Evolutionary conservation across 2,888 invertebrate species (phyloP), one percentile per base, ranked within the genome.

Genomic region (Oligia latruncula): DNA sequence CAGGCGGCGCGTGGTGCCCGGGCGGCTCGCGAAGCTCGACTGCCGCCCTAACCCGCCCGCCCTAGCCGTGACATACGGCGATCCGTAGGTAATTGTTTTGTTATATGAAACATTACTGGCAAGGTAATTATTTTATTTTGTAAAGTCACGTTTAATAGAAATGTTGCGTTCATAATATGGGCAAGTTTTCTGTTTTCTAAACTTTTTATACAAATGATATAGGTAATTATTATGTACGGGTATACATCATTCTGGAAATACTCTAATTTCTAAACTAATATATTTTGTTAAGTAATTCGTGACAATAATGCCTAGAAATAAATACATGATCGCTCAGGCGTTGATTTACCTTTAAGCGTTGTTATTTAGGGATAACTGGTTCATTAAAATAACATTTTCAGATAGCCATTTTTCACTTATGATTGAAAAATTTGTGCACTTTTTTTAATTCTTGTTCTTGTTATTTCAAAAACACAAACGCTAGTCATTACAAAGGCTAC

Each of bases 1-100:
- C 29, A 13, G 49, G 78, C 77, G 73, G 65, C 78, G 87, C 85
- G 91, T 80, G 83, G 52, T 77, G 49, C 78, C 80, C 70, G 74
- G 74, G 43, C 85, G 87, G 82, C 81, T 81, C 76, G 78, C 87
- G 86, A 65, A 83, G 76, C 83, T 75, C 83, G 85, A 92, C 92
- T 92, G 91, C 87, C 87, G 80, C 85, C 80, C 81, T 75, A 62
- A 65, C 64, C 77, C 81, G 82, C 82, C 83, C 80, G 74, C 86
- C 85, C 82, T 77, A 71, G 70, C 52, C 68, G 52, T 23, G 17
- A 66, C n/a, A 46, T 65, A 62, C 60, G 46, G 43, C n/a, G 23
- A 23, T 43, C n/a, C 62, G 17, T 35, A 29, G n/a, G 43, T 70
- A 73, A 70, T 64, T 83, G 49, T 68, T 65, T 74, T 74, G 66